phyloP scores from a whole-genome alignment of 1,140 invertebrate genomes.

The Philopotamus ludificatus region DNA sequence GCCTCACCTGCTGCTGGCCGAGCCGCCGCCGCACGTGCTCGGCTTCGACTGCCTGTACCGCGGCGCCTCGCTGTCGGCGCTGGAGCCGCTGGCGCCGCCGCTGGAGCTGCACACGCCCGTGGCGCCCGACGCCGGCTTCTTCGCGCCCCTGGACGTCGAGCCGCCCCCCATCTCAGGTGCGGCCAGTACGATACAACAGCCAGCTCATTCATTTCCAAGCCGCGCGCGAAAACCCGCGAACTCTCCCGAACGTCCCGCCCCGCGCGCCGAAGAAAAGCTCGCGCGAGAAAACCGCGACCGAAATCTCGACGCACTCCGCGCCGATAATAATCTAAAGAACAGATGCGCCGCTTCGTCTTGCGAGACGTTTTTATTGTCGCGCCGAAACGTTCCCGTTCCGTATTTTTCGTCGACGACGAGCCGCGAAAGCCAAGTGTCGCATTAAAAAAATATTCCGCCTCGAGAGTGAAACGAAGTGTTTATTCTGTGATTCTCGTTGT shows the following conservation, averaged over 20 bases:
- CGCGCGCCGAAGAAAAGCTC: conserved; percentile 36
- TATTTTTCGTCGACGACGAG: no score
- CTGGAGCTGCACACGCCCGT: conserved; percentile 75
- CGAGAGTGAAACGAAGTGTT: no score
- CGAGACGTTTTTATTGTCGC: conserved; percentile 11
- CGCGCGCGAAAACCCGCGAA: neutral
- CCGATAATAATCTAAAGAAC: conserved; percentile 38
- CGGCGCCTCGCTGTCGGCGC: conserved; percentile 14
- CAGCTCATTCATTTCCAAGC: neutral
- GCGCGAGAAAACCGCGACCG: conserved; percentile 21
- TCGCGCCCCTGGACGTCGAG: conserved; percentile 70
- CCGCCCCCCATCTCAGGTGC: conserved; percentile 84
- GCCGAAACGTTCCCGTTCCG: no score
- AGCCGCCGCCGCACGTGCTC: conserved; percentile 39
- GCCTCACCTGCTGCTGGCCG: conserved; percentile 31
- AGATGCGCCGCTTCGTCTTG: conserved; percentile 30
- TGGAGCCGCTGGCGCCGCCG: conserved; percentile 35
- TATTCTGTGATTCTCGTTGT: no score
- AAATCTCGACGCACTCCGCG: neutral
- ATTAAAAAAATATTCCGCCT: no score
- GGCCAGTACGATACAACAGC: conserved; percentile 39
- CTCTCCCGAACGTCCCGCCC: neutral
- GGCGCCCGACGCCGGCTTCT: conserved; percentile 74
- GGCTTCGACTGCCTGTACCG: conserved; percentile 38
- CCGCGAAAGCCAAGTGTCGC: no score